phyloP scores from a whole-genome alignment of 2,113 vertebrate genomes.

The Eidolon helvum region DNA sequence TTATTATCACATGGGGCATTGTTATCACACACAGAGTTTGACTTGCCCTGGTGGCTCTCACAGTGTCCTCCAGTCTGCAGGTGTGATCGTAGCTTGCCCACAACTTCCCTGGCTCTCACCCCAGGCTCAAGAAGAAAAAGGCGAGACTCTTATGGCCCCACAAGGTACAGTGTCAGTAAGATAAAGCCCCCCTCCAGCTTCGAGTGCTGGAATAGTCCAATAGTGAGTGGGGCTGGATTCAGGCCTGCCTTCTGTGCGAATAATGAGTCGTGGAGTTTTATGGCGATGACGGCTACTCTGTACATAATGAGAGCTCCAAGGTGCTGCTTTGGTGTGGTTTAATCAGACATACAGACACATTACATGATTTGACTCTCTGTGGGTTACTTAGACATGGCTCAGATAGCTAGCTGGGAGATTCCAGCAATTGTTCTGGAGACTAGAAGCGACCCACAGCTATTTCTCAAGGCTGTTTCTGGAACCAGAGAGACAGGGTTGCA shows the following conservation, averaged over 20 bases:
- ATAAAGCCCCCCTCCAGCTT: not conserved
- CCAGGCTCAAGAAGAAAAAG: not conserved
- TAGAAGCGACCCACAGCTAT: not conserved
- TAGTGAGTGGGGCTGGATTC: not conserved
- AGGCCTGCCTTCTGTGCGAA: not conserved
- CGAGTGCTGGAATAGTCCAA: not conserved
- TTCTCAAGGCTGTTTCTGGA: not conserved
- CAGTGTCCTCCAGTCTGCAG: not conserved
- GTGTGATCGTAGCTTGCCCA: not conserved
- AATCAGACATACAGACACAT: not conserved
- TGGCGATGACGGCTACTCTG: too few relatives aligned
- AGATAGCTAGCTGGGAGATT: not conserved
- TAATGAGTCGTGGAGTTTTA: not conserved
- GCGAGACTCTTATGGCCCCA: not conserved
- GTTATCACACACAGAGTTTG: not conserved
- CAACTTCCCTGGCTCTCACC: not conserved
- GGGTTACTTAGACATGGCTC: not conserved
- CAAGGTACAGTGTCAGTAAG: not conserved
- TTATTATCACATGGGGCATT: not conserved
- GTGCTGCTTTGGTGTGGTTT: not conserved
- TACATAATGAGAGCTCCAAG: not conserved
- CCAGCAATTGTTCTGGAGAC: not conserved
- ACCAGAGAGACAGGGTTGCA: not conserved
- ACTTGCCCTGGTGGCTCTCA: not conserved
- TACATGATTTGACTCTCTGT: not conserved